Percentiles rank a stretch among this genome's conserved stretches.
Evolutionary conservation across 2,113 vertebrate species (phyloP).

Genomic region (Scolopax mira): DNA sequence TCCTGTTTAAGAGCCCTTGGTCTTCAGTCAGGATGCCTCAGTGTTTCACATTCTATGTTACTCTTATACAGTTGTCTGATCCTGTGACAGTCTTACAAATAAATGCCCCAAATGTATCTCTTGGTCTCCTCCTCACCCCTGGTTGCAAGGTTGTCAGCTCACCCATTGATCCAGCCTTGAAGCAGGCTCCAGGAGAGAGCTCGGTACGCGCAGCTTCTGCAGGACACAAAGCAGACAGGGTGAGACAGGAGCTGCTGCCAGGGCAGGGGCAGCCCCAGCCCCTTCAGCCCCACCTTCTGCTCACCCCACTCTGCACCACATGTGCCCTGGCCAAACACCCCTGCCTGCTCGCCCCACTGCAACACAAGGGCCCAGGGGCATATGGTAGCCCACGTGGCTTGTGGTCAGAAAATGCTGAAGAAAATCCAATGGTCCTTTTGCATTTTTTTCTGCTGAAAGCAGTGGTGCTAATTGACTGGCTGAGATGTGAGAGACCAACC

Average conservation of each 20-base stretch:
- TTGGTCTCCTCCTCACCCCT: background rate
- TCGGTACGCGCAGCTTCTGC: slow-evolving; percentile 82
- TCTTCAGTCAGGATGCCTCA: background rate
- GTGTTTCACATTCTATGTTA: background rate
- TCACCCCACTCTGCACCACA: background rate
- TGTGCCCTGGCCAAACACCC: background rate
- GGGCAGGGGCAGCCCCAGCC: background rate
- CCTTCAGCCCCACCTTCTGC: background rate
- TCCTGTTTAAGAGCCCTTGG: background rate
- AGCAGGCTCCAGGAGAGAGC: slow-evolving; percentile 75
- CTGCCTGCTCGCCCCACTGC: background rate
- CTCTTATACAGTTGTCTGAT: background rate
- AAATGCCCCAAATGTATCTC: background rate
- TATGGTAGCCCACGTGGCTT: accelerated
- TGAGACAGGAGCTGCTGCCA: background rate
- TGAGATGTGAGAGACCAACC: background rate
- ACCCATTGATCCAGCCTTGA: slow-evolving; percentile 65
- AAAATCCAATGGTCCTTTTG: background rate
- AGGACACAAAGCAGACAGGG: background rate
- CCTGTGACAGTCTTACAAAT: background rate
- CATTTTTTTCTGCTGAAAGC: background rate
- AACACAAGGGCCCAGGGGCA: accelerated
- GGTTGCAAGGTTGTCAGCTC: background rate
- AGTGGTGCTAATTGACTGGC: background rate
- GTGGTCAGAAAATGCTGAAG: background rate